These are phyloP conservation scores for Anthopleura sola DNA, from an alignment of 64 coral and sea anemone species.

Conservation along the genomic window DNA sequence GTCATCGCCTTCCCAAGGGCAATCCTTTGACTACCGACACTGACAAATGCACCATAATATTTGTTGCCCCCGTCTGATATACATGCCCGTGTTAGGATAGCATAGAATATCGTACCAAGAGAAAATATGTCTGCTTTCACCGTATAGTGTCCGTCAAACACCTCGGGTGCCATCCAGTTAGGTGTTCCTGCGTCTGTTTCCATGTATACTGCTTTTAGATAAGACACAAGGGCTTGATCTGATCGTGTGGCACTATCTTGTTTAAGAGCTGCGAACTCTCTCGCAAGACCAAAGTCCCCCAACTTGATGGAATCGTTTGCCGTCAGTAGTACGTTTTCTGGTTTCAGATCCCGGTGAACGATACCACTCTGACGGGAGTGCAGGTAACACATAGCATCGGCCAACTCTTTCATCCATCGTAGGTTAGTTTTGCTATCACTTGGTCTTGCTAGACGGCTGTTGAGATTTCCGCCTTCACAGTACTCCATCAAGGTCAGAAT, in stretches of 20 bases:
- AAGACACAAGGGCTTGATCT: background rate
- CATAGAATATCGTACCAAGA: slow-evolving; percentile 34
- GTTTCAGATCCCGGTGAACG: slow-evolving; percentile 48
- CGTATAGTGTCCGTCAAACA: slow-evolving; percentile 33
- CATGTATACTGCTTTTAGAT: slow-evolving; percentile 22
- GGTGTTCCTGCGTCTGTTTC: background rate
- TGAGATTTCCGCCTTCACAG: slow-evolving; percentile 29
- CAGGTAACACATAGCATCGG: background rate
- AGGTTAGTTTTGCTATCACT: background rate
- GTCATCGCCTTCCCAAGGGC: background rate
- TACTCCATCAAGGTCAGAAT: slow-evolving; percentile 30
- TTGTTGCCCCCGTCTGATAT: background rate
- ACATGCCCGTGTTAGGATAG: background rate
- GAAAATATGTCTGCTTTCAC: slow-evolving; percentile 58
- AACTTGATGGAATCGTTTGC: slow-evolving; percentile 2
- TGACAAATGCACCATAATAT: slow-evolving; percentile 31
- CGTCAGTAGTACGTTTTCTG: slow-evolving; percentile 47
- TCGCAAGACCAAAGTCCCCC: slow-evolving; percentile 39
- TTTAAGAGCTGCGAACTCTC: slow-evolving; percentile 31
- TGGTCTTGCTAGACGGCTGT: background rate
- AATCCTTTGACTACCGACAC: background rate
- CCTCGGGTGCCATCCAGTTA: slow-evolving; percentile 41
- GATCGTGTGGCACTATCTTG: background rate
- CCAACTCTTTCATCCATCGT: slow-evolving; percentile 24
- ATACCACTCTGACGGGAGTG: slow-evolving; percentile 34